Base-by-base conservation (phyloP, 2,797 vertebrate species). In the Crax fasciolata region DNA sequence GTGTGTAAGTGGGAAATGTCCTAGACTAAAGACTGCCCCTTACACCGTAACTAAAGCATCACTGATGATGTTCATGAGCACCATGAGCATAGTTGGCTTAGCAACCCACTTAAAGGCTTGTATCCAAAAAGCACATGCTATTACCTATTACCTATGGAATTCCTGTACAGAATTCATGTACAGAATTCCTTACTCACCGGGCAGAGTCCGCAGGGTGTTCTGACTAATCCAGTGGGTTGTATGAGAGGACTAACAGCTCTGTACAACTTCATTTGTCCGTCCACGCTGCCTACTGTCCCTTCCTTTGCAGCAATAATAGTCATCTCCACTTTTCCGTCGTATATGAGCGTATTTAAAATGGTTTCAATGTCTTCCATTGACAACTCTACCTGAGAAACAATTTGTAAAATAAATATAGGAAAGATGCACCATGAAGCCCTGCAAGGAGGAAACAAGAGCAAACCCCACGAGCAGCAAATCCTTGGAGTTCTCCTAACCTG, bases 361-460 rank as follows among this genome's bases (percentile, higher is more conserved):
- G 99, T 99, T 98, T 99, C 99, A 10, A 99, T 99, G 96, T 99
- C 99, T 82, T 99, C 99, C 99, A 99, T 99, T 38, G 99, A 99
- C 95, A 99, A 96, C 80, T 99, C 99, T 92, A 99, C 99, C 99
- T 99, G 95, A 75, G 95, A 88, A 94, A 51, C 13, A 83, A 62
- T 91, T 82, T 49, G 43, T 58, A 41, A 72, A 82, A 71, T 12
- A 81, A 20, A 19, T 28, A 57, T 35, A 61, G 35, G 23, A n/a
- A 85, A 90, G 25, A 46, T 2, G 2, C 2, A 6, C 32, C 72
- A 77, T 0, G 17, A 30, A 79, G 10, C 67, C 79, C 55, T 74
- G 16, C 44, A 68, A 49, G 49, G 8, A 87, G 15, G 11, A 93
- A 75, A 70, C 0, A 55, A 79, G 7, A 72, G 39, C 10, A 83